Evolutionary conservation across 2,888 invertebrate genomes (phyloP).

Genomic region (Leucophora obtusa): DNA sequence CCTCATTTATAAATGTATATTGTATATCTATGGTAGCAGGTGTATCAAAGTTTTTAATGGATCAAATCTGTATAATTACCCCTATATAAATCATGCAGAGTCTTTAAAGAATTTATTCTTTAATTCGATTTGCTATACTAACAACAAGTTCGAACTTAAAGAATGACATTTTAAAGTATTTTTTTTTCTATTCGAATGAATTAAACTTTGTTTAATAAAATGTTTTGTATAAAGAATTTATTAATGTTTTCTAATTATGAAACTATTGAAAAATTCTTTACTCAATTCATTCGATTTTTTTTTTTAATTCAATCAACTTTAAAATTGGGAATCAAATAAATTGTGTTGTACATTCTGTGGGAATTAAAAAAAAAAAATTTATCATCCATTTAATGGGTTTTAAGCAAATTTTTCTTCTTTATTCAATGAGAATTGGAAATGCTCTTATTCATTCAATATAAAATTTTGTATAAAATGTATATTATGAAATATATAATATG

Average conservation of each 20-base stretch:
- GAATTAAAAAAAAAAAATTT: not conserved
- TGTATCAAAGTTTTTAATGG: not conserved
- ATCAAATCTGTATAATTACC: not conserved
- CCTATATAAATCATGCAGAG: not conserved
- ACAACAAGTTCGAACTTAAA: not conserved
- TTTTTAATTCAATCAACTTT: not conserved
- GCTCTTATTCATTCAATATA: not conserved
- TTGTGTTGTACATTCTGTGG: not conserved
- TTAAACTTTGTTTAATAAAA: not conserved
- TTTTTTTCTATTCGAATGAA: not conserved
- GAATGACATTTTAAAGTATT: not conserved
- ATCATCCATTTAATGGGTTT: not conserved
- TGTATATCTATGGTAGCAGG: too few species aligned
- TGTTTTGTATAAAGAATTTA: not conserved
- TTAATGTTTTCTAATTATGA: not conserved
- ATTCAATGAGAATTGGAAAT: not conserved
- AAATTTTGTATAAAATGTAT: not conserved
- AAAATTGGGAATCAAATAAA: not conserved
- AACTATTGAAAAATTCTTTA: not conserved
- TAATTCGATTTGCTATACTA: not conserved
- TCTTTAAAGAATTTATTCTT: not conserved
- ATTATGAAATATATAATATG: not conserved
- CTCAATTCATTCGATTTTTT: not conserved
- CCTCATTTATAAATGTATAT: too few species aligned
- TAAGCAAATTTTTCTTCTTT: not conserved